phyloP scores from a whole-genome alignment of 1,140 invertebrate genomes.

The Pseudomyrmex concolor region DNA sequence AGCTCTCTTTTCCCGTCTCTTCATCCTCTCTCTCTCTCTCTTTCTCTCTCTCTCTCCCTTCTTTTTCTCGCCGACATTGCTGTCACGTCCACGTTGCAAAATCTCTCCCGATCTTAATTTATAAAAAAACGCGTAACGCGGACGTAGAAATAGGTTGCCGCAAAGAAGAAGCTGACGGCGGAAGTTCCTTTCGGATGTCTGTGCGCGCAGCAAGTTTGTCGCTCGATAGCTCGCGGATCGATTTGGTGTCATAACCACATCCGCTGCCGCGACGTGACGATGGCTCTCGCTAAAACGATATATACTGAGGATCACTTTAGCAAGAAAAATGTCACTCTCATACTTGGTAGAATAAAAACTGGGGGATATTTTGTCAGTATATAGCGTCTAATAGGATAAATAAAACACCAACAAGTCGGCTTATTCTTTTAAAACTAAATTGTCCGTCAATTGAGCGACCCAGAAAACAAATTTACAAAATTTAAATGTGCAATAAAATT shows the following conservation, averaged over 20 bases:
- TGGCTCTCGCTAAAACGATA: slow-evolving; percentile 56
- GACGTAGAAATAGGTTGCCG: slow-evolving; percentile 1
- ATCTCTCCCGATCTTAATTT: slow-evolving; percentile 14
- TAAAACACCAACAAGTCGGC: background rate
- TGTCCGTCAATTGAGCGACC: background rate
- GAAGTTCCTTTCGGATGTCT: slow-evolving; percentile 31
- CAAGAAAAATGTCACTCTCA: slow-evolving; percentile 23
- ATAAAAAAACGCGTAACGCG: slow-evolving; percentile 17
- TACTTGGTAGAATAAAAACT: background rate
- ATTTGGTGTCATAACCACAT: slow-evolving; percentile 54
- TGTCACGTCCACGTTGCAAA: slow-evolving; percentile 15
- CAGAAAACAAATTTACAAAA: background rate
- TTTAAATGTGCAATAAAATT: background rate
- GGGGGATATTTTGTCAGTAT: background rate
- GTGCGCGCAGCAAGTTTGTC: slow-evolving; percentile 41
- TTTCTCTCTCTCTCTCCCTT: slow-evolving; percentile 35
- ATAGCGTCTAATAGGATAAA: background rate
- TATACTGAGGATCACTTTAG: slow-evolving; percentile 13
- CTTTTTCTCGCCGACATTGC: slow-evolving; percentile 3
- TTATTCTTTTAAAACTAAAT: background rate
- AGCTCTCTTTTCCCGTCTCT: slow-evolving; percentile 61
- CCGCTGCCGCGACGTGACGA: slow-evolving; percentile 60
- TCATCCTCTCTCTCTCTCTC: slow-evolving; percentile 54
- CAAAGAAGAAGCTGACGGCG: background rate
- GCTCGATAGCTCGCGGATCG: slow-evolving; percentile 54